These are phyloP conservation scores for Acromyrmex charruanus DNA, from an alignment of 1,140 invertebrate genomes.

Conservation along the genomic window DNA sequence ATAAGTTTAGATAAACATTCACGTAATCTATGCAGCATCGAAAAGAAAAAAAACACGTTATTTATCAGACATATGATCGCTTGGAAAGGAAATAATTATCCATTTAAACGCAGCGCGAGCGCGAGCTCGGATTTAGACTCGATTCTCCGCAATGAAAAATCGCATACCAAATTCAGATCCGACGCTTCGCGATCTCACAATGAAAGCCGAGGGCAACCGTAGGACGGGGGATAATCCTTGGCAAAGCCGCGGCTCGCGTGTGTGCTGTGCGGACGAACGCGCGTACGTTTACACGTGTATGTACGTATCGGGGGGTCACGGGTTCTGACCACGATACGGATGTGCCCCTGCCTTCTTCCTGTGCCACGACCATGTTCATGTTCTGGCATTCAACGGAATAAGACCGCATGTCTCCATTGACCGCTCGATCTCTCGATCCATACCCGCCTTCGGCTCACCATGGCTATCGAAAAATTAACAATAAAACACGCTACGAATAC, in stretches of 20 bases:
- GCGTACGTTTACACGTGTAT: constrained; percentile 79
- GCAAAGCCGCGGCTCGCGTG: constrained; percentile 80
- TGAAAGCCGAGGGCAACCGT: constrained; percentile 51
- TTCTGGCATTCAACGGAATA: constrained; percentile 82
- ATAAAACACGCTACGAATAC: background rate
- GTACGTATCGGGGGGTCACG: constrained; percentile 84
- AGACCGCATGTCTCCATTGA: constrained; percentile 80
- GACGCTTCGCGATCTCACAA: constrained; percentile 66
- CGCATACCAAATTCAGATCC: constrained; percentile 13
- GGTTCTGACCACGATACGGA: constrained; percentile 86
- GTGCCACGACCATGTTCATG: constrained; percentile 83
- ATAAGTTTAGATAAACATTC: background rate
- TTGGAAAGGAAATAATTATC: constrained; percentile 38
- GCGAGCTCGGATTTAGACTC: background rate
- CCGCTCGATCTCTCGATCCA: constrained; percentile 77
- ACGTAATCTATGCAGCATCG: background rate
- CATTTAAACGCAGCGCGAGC: constrained; percentile 17
- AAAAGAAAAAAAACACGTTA: constrained; percentile 29
- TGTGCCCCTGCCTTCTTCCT: constrained; percentile 87
- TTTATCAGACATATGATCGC: background rate
- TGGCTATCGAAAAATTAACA: constrained; percentile 37
- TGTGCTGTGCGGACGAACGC: constrained; percentile 65
- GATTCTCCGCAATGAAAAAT: constrained; percentile 39
- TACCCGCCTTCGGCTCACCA: constrained; percentile 46
- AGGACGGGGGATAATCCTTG: constrained; percentile 83